Percentiles rank a stretch among this genome's conserved stretches.
Evolutionary conservation across 2,113 vertebrate species (phyloP).

Genomic region (Mastomys natalensis): DNA sequence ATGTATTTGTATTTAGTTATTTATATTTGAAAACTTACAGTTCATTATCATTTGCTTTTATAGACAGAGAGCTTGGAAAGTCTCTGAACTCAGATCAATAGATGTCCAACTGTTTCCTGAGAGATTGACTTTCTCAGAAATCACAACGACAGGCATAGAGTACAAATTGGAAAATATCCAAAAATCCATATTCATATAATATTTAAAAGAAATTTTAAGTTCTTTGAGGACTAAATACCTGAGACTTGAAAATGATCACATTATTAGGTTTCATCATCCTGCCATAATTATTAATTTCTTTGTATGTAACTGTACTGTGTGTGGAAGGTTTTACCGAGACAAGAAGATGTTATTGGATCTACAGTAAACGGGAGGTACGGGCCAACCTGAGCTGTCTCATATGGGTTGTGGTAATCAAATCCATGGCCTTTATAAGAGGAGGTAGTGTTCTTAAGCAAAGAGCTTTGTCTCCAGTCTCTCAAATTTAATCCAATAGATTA

Average conservation of each 20-base stretch:
- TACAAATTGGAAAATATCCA: neutral
- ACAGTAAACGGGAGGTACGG: neutral
- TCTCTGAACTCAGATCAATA: neutral
- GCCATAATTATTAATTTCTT: neutral
- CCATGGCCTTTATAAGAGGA: neutral
- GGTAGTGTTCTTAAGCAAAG: neutral
- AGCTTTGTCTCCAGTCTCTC: neutral
- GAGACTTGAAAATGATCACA: neutral
- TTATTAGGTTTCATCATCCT: too few species aligned
- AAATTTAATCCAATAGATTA: neutral
- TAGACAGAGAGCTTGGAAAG: neutral
- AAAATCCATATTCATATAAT: neutral
- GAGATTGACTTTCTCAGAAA: neutral
- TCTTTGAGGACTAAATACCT: neutral
- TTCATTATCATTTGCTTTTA: neutral
- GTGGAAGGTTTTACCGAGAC: neutral
- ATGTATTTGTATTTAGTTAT: neutral
- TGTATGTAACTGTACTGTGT: neutral
- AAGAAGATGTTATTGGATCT: neutral
- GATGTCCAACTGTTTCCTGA: neutral
- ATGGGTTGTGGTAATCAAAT: neutral
- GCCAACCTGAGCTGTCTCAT: too few species aligned
- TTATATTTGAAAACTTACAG: constrained; percentile 6
- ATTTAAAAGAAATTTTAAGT: neutral
- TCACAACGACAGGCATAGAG: neutral